phyloP scores from a whole-genome alignment of 2,888 invertebrate species.

The Myathropa florea region DNA sequence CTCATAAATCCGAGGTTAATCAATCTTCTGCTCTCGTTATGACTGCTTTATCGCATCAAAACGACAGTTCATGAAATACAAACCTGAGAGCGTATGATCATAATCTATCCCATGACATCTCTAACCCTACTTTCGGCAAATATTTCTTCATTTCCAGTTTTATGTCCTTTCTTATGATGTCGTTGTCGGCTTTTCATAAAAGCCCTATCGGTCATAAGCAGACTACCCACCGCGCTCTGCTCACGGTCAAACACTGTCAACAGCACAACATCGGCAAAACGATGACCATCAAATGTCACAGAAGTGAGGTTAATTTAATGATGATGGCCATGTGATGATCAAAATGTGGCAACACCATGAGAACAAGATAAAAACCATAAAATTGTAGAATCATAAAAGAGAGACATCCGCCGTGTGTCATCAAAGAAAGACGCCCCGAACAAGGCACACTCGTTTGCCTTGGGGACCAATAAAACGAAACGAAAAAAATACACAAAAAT shows the following conservation, averaged over 20 bases:
- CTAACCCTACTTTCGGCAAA: not conserved
- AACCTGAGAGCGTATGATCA: not conserved
- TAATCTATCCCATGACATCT: not conserved
- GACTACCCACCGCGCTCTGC: not conserved
- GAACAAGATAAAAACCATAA: constrained; percentile 55
- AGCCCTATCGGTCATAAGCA: not conserved
- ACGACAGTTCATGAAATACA: not conserved
- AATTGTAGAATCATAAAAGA: constrained; percentile 54
- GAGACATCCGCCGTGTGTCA: constrained; percentile 48
- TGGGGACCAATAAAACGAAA: constrained; percentile 30
- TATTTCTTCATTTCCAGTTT: not conserved
- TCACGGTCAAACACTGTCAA: not conserved
- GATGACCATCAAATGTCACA: constrained; percentile 58
- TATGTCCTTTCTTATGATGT: not conserved
- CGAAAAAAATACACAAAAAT: not conserved
- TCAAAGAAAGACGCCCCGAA: constrained; percentile 28
- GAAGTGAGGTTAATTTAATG: constrained; percentile 60
- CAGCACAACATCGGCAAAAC: not conserved
- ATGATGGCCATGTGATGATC: constrained; percentile 55
- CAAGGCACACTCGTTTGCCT: constrained; percentile 3
- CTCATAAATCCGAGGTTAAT: not conserved
- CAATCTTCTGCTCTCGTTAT: not conserved
- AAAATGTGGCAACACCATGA: constrained; percentile 56
- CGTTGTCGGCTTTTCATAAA: not conserved
- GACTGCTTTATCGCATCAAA: not conserved